Base-by-base conservation (phyloP, 2,888 invertebrate genomes). In the Amiota minor region DNA sequence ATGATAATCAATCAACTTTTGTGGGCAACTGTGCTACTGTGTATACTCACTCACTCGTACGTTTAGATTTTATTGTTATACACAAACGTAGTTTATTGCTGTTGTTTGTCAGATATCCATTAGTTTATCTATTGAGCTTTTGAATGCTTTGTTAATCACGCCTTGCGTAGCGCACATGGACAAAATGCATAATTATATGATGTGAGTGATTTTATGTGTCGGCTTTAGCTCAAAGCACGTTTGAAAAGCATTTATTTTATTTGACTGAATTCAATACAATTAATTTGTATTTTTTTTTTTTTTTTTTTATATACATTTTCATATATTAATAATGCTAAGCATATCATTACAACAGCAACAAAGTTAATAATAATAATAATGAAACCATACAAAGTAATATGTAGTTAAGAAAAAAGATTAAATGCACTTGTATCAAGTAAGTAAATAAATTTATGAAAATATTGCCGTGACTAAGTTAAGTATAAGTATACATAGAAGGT, bases 301-400 rank as follows among this genome's bases (percentile, higher is more conserved):
- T 23, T 23, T 23, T 23, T 23, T 23, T 23, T 2, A 35, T 35
- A 35, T 6, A 6, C 2, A 18, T 18, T 20, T 20, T 2, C 16
- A 59, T 59, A 16, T 20, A 62, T 62, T 62, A 62, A 45, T 62
- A 12, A 62, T 62, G 62, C 62, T 45, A 62, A 62, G 45, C 62
- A 62, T 45, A 62, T 6, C 18, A 61, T 9, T 61, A n/a, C 61
- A 61, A 61, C 18, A 61, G 23, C 61, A 61, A 61, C 61, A 61
- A 20, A n/a, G n/a, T 3, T n/a, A 62, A 62, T 35, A 16, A 16
- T 18, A 59, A 59, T 11, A 59, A 20, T 59, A 18, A 50, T n/a
- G n/a, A 50, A 11, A 50, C 50, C 3, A 23, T 23, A 2, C 35
- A 35, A 35, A 35, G 35, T 35, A 6, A 35, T 35, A n/a, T n/a